phyloP scores from a whole-genome alignment of 2,113 vertebrate species.

The Daphoenositta chrysoptera region DNA sequence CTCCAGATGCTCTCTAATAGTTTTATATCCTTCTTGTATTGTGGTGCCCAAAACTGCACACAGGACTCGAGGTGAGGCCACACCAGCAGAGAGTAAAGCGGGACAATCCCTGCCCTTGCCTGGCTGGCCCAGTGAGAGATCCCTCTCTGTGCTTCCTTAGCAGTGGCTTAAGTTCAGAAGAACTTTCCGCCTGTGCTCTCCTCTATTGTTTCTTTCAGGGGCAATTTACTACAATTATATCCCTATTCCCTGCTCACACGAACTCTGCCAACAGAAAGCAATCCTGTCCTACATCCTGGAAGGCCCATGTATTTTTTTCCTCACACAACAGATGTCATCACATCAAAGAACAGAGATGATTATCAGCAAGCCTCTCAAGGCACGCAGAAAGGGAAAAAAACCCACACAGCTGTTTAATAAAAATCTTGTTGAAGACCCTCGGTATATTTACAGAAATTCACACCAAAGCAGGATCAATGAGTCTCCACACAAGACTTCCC shows the following conservation, averaged over 20 bases:
- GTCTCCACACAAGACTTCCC: not conserved
- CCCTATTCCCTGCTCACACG: not conserved
- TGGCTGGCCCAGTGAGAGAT: not conserved
- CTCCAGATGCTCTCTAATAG: not conserved
- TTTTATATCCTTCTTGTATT: not conserved
- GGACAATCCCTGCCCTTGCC: not conserved
- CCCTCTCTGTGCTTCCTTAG: not conserved
- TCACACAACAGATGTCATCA: not conserved
- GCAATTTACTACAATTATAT: not conserved
- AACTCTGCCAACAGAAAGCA: not conserved
- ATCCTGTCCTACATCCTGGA: not conserved
- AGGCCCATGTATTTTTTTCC: not conserved
- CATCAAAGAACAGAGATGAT: not conserved
- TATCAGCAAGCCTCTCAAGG: not conserved
- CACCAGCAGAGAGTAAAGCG: not conserved
- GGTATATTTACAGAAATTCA: not conserved
- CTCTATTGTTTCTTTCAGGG: not conserved
- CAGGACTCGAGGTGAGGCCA: fast-evolving
- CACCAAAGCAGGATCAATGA: not conserved
- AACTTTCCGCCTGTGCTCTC: not conserved
- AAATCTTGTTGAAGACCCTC: not conserved
- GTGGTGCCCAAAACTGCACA: not conserved
- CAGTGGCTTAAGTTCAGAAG: not conserved
- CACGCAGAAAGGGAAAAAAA: not conserved
- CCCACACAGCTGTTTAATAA: not conserved